Evolutionary conservation across 2,113 vertebrate genomes (phyloP).

Genomic region (Psettodes erumei): DNA sequence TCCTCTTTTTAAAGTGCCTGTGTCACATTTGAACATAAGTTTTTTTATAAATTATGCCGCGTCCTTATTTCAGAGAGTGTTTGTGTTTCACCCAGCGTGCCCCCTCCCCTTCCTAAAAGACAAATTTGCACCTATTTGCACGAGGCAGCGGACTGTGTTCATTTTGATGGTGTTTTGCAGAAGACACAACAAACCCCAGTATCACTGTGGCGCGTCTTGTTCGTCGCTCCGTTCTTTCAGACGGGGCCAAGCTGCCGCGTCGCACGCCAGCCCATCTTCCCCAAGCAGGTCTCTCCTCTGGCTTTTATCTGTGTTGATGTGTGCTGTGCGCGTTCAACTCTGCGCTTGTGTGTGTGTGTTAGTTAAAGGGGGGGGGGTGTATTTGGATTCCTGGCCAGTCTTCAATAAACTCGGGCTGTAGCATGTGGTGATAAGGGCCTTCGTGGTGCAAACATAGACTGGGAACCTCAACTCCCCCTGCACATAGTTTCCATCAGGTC

Average conservation of each 20-base stretch:
- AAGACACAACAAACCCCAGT: background rate
- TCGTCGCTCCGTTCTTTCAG: constrained; percentile 34
- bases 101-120: background rate
- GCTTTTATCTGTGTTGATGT: constrained; percentile 72
- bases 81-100: background rate
- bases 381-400: constrained; percentile 69
- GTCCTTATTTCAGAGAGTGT: background rate
- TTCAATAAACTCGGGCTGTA: constrained; percentile 58
- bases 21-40: constrained; percentile 19
- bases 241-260: constrained; percentile 28
- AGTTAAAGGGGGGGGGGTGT: constrained; percentile 29
- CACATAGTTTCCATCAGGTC: constrained; percentile 61
- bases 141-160: background rate
- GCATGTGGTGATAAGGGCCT: constrained; percentile 54
- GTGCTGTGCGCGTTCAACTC: constrained; percentile 39
- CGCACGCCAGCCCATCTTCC: constrained; percentile 28
- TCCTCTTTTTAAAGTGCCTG: constrained; percentile 14
- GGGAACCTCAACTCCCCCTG: constrained; percentile 47
- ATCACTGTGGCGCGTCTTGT: constrained; percentile 2
- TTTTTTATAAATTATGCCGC: constrained; percentile 7
- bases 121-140: constrained; percentile 11
- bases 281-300: constrained; percentile 40
- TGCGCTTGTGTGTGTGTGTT: constrained; percentile 24
- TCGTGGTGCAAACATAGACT: constrained; percentile 53
- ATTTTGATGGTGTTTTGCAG: background rate